Percentiles rank a stretch among this genome's conserved stretches.
Conservation (phyloP, 2,888 invertebrate genomes). For the Drosophila incognita region DNA sequence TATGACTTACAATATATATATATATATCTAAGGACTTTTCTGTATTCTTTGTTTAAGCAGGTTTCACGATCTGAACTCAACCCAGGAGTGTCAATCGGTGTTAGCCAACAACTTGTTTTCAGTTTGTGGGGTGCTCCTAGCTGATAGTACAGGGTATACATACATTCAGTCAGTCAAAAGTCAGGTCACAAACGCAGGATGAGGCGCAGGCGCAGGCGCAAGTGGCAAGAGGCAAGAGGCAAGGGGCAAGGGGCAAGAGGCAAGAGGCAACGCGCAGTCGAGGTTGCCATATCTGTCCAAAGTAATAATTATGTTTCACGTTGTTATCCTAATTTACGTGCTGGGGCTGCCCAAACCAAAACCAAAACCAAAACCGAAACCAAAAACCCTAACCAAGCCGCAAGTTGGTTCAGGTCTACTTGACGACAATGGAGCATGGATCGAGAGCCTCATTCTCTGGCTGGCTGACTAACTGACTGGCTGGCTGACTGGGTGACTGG, state of each 20-base stretch:
- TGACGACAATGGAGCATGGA: constrained; percentile 35
- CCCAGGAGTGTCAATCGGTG: not conserved
- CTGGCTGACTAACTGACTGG: not conserved
- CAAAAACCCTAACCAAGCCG: not conserved
- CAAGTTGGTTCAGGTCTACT: constrained; percentile 18
- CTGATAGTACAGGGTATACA: constrained; percentile 17
- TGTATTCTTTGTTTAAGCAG: not conserved
- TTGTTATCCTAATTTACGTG: constrained; percentile 84
- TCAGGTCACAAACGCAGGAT: not conserved
- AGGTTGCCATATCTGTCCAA: constrained; percentile 76
- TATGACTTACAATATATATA: not conserved
- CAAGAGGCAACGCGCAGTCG: constrained; percentile 28
- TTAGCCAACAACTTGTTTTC: not conserved
- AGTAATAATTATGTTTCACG: constrained; percentile 83
- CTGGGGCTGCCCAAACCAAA: constrained; percentile 56
- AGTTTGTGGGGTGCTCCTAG: not conserved
- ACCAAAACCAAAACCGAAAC: constrained; percentile 8
- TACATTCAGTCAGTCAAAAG: not conserved
- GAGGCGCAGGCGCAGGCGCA: constrained; percentile 17
- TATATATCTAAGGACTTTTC: not conserved
- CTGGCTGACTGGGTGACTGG: not conserved
- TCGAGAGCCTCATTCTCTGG: constrained; percentile 10
- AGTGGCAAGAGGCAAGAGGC: constrained; percentile 6
- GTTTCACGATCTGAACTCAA: not conserved
- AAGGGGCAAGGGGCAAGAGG: constrained; percentile 13